Evolutionary conservation across 2,888 invertebrate genomes (phyloP).

Genomic region (Gastracanthus pulcherrimus): DNA sequence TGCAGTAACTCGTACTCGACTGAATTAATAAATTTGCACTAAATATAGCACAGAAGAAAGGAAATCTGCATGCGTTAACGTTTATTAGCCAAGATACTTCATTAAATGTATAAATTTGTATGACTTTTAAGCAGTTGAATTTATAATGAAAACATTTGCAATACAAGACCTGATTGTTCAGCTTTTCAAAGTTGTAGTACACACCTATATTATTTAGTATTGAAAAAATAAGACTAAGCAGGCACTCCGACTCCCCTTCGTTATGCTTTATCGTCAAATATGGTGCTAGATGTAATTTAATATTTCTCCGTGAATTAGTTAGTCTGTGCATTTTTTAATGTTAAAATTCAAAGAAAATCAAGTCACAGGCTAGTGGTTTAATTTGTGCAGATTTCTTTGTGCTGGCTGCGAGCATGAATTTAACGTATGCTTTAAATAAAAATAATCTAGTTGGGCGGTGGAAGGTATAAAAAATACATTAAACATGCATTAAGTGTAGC

Average conservation of each 20-base stretch:
- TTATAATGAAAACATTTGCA: not conserved
- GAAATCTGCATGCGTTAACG: too few species aligned
- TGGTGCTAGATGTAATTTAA: not conserved
- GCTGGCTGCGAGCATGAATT: not conserved
- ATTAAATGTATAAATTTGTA: not conserved
- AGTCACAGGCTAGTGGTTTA: not conserved
- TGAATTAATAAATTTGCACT: not conserved
- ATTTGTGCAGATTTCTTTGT: not conserved
- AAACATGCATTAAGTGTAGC: slow-evolving; percentile 17
- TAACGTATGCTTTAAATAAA: slow-evolving; percentile 2
- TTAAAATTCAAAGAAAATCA: slow-evolving; percentile 16
- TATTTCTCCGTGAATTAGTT: slow-evolving; percentile 5
- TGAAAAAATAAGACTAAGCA: not conserved
- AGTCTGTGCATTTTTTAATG: slow-evolving; percentile 11
- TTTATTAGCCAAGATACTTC: not conserved
- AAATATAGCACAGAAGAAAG: too few species aligned
- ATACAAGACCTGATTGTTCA: not conserved
- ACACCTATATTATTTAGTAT: not conserved
- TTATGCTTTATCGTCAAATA: slow-evolving; percentile 43
- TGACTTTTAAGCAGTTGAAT: not conserved
- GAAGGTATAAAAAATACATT: slow-evolving; percentile 30
- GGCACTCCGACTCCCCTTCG: not conserved
- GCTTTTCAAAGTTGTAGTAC: not conserved
- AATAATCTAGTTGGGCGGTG: slow-evolving; percentile 28
- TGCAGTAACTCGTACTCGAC: not conserved